A percentile compares a stretch with the other conserved stretches of the same genome.
Evolutionary conservation across 2,113 vertebrate genomes (phyloP).

Genomic region (Hyla sarda): DNA sequence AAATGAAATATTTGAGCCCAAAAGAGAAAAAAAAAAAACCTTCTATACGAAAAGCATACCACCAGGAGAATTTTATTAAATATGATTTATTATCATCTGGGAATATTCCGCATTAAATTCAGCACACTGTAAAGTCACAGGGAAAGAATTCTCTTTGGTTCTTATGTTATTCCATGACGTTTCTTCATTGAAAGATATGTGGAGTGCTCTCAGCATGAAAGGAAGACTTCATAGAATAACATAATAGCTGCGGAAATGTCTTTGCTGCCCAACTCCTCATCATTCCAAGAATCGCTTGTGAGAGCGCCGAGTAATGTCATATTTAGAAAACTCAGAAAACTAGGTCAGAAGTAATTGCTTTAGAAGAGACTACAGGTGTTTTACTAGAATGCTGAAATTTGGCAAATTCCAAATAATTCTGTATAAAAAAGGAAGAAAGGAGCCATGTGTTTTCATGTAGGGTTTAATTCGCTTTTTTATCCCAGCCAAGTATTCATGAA

Average conservation of each 20-base stretch:
- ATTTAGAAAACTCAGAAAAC: conserved; percentile 2
- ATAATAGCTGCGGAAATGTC: conserved; percentile 8
- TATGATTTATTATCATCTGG: neutral
- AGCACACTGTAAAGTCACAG: neutral
- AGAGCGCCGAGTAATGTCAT: neutral
- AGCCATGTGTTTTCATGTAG: neutral
- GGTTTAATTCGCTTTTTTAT: neutral
- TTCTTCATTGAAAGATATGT: neutral
- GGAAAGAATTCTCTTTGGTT: neutral
- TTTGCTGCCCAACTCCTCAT: neutral
- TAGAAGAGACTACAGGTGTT: conserved; percentile 10
- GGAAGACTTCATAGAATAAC: conserved; percentile 3
- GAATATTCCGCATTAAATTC: neutral
- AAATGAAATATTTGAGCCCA: neutral
- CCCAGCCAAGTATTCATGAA: neutral
- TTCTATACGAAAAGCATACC: neutral
- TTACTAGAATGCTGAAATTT: conserved; percentile 3
- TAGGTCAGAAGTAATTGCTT: conserved; percentile 21
- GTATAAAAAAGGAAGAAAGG: neutral
- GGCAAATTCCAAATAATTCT: neutral
- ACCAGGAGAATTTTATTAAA: neutral
- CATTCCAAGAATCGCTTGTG: neutral
- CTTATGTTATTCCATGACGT: neutral
- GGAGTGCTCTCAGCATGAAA: neutral
- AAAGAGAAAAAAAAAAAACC: neutral